phyloP scores from a whole-genome alignment of 2,113 vertebrate species.

The Petroica traversi region DNA sequence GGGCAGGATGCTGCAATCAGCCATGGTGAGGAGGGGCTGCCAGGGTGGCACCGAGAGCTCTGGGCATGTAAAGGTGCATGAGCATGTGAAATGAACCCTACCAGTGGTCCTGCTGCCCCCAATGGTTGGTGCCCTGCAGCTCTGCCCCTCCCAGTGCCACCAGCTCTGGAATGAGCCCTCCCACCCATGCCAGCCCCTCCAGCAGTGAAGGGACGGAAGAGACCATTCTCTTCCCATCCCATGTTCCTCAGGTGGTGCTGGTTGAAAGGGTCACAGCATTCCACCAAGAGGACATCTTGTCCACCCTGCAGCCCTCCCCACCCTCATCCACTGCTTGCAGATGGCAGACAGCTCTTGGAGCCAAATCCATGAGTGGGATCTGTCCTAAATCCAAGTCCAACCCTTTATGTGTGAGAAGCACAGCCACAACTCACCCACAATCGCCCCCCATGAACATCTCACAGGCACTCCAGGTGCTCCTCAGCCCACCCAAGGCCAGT shows the following conservation, averaged over 20 bases:
- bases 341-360: fast-evolving
- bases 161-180: background rate
- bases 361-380: background rate
- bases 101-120: background rate
- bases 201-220: background rate
- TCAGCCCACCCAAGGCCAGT: background rate
- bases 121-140: background rate
- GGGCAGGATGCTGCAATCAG: background rate
- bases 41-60: fast-evolving
- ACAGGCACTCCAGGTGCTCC: background rate
- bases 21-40: background rate
- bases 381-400: background rate
- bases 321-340: background rate
- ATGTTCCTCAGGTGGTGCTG: background rate
- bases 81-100: background rate
- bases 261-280: background rate
- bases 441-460: background rate
- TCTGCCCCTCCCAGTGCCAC: background rate
- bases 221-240: background rate
- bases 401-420: background rate
- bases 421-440: fast-evolving
- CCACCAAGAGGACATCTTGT: fast-evolving
- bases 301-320: background rate
- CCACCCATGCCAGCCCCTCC: fast-evolving
- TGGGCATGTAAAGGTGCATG: background rate